Percentiles rank a stretch among this genome's conserved stretches.
Evolutionary conservation across 2,113 vertebrate species (phyloP).

Genomic region (Lycaon pictus): DNA sequence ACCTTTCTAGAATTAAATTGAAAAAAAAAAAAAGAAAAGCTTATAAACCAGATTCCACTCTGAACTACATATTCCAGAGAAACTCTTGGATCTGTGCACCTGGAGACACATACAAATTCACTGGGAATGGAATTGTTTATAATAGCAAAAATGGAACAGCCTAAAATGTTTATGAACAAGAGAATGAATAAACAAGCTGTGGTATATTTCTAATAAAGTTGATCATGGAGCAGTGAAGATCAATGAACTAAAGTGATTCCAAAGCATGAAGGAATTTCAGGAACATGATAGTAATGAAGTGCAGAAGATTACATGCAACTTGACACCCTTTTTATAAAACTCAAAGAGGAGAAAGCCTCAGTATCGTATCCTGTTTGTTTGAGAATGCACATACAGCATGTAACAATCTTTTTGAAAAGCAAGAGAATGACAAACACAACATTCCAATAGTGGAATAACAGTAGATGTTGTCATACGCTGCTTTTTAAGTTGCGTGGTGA

Average conservation of each 20-base stretch:
- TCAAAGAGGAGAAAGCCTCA: background rate
- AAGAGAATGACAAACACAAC: background rate
- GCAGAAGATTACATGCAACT: background rate
- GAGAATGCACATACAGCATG: too few relatives aligned
- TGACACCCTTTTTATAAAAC: background rate
- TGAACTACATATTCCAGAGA: background rate
- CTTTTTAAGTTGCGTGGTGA: background rate
- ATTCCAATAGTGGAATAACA: background rate
- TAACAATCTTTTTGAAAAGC: background rate
- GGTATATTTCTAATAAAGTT: background rate
- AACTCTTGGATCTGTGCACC: background rate
- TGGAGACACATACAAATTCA: background rate
- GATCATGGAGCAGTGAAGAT: background rate
- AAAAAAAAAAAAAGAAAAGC: background rate
- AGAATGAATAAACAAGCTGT: background rate
- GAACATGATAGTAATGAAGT: background rate
- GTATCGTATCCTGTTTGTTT: background rate
- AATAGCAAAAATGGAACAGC: background rate
- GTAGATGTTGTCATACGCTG: background rate
- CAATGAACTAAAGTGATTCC: background rate
- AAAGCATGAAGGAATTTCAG: background rate
- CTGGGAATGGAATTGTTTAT: background rate
- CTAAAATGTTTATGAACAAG: background rate
- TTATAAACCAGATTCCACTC: conserved; percentile 11
- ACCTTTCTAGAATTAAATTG: background rate